Base-by-base conservation (phyloP, 2,888 invertebrate genomes). In the Platycheirus rosarum region DNA sequence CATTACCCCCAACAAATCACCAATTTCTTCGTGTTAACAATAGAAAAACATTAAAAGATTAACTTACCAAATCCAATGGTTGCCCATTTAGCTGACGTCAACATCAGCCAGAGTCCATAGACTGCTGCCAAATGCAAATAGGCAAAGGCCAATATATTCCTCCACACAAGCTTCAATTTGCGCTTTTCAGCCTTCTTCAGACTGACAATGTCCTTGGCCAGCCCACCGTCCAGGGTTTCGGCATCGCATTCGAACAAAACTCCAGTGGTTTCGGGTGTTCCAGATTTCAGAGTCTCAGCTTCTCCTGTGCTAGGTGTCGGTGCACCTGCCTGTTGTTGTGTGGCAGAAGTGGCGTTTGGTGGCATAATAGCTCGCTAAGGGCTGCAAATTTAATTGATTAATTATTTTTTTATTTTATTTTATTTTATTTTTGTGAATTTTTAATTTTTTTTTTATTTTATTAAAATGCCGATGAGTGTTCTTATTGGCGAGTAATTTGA, bases 61-160 rank as follows among this genome's bases (percentile, higher is more conserved):
- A n/a, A 91, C 94, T 94, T 91, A 96, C 97, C 94, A 88, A 94
- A 94, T 79, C 93, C 86, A 68, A 93, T 91, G 2, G 97, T 97
- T 85, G 91, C 91, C 91, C 94, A 92, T 92, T 94, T 95, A 29
- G 96, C 96, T 2, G 95, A 94, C 60, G 95, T 93, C 23, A 96
- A 89, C 87, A 93, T 92, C 14, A 96, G 91, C 89, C 94, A 96
- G 1, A 93, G 88, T 55, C 97, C 97, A 87, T 95, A 96, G 0
- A 96, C 63, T 0, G 95, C 95, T 1, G 94, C 94, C 55, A 93
- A 32, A 89, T 97, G 97, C 74, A 97, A 92, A 87, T 94, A 95
- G 4, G 91, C 91, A 88, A 97, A 96, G 0, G 95, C 92, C n/a
- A 94, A 89, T 51, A 97, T 95, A 88, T 97, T 97, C 85, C 95